Percentiles rank a stretch among this genome's conserved stretches.
phyloP scores from a whole-genome alignment of 1,140 invertebrate genomes.

The Solenopsis fugax region DNA sequence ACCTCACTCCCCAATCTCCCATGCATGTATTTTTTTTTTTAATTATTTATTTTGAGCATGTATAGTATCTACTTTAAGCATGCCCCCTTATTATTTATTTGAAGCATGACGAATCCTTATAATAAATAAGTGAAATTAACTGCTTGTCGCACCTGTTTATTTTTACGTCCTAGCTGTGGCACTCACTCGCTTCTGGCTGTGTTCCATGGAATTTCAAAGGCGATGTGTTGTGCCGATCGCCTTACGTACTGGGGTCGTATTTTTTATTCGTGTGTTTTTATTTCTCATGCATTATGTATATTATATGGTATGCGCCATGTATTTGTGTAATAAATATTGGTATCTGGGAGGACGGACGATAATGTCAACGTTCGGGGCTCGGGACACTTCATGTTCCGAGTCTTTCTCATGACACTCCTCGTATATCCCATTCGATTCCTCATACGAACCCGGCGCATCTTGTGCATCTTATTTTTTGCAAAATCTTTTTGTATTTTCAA shows the following conservation, averaged over 20 bases:
- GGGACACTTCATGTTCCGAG: constrained; percentile 22
- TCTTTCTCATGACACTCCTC: constrained; percentile 44
- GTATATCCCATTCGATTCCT: constrained; percentile 34
- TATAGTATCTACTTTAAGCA: constrained; percentile 83
- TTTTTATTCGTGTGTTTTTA: constrained; percentile 62
- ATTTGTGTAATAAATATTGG: constrained; percentile 64
- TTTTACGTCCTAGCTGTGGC: constrained; percentile 83
- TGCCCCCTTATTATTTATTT: constrained; percentile 82
- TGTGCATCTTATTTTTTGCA: constrained; percentile 12
- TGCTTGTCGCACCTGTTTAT: constrained; percentile 84
- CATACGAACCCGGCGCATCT: constrained; percentile 34
- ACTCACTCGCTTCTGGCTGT: constrained; percentile 78
- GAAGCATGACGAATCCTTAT: constrained; percentile 82
- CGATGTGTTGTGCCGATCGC: constrained; percentile 48
- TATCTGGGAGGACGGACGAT: constrained; percentile 64
- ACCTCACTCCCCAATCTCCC: neutral
- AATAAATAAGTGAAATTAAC: constrained; percentile 86
- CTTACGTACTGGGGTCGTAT: constrained; percentile 51
- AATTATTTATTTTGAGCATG: constrained; percentile 80
- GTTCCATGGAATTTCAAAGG: constrained; percentile 67
- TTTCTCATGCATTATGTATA: constrained; percentile 63
- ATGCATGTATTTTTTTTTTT: constrained; percentile 70
- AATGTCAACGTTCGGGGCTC: constrained; percentile 50
- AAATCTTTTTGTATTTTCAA: constrained; percentile 11
- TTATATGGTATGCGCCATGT: constrained; percentile 60